Conservation (phyloP, 2,888 invertebrate species). For the Sabatieria punctata region DNA sequence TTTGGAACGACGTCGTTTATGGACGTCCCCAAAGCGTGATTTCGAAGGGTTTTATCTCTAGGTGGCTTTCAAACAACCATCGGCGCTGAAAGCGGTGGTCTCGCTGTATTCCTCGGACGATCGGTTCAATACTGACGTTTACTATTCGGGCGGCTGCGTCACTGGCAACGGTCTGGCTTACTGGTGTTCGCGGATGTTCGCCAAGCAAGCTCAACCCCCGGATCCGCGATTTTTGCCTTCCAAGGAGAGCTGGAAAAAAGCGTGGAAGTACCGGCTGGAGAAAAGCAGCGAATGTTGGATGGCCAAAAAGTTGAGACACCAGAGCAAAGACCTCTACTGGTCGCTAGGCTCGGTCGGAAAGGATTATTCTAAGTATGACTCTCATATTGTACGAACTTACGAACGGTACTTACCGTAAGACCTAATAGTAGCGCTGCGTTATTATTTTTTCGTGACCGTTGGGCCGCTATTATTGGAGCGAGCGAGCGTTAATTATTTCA, state of each 20-base stretch:
- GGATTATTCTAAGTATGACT: conserved; percentile 3
- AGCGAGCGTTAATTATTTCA: no score
- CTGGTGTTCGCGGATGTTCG: conserved; percentile 14
- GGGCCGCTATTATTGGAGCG: no score
- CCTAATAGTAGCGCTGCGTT: no score
- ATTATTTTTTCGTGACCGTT: no score
- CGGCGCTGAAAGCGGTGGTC: conserved; percentile 13
- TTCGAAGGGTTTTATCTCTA: no score
- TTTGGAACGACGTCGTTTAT: no score
- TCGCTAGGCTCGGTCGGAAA: conserved; percentile 12
- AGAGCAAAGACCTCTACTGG: conserved; percentile 12
- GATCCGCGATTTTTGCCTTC: conserved; percentile 7
- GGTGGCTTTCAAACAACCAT: conserved; percentile 12
- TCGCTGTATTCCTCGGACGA: conserved; percentile 14
- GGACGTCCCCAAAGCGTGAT: no score
- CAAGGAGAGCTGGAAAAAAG: conserved; percentile 7
- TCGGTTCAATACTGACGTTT: conserved; percentile 14
- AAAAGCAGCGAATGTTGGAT: neutral
- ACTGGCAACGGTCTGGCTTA: conserved; percentile 10
- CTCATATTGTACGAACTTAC: no score
- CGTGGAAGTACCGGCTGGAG: conserved; percentile 7
- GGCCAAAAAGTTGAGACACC: conserved; percentile 11
- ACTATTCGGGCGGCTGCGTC: conserved; percentile 13
- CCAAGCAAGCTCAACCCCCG: conserved; percentile 11
- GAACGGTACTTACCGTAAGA: no score